Base-by-base conservation (phyloP, 2,797 vertebrate genomes). In the Iguana delicatissima region DNA sequence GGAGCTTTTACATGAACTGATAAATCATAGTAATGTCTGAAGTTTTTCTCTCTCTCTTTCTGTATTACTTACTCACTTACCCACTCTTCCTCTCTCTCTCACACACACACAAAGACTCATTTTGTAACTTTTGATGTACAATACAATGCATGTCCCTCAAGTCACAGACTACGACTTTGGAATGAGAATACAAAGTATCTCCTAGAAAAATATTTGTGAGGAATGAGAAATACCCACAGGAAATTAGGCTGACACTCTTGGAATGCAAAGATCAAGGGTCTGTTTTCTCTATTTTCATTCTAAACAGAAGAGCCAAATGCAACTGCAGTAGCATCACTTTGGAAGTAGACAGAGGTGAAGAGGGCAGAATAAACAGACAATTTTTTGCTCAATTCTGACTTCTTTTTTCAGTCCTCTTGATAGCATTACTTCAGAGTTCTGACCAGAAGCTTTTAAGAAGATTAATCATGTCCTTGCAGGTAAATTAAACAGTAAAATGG, bases 281-380 rank as follows among this genome's bases (percentile, higher is more conserved):
- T 95, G 86, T 92, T 95, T 96, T 93, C 94, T 94, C 59, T 96
- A 93, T 91, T 93, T 93, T 92, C 91, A 93, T 89, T 95, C 92
- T 93, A 96, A 96, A 96, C 91, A 95, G 93, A 84, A 92, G 55
- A 92, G 85, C 32, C 50, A 74, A 86, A 90, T 93, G 91, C 93
- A 95, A 94, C 0, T 94, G 90, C 81, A 93, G 87, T 92, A 92
- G 86, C 91, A 92, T 93, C 90, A 46, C 82, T 92, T 32, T 82
- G 29, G 89, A 93, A 93, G 81, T 74, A 55, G 77, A 83, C 89
- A 12, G 5, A 20, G 94, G 90, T 92, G 86, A 88, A 85, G 93
- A 95, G 91, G 92, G 86, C 88, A 86, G 64, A 59, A 79, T 29
- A 29, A 62, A 90, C 5, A 93, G 67, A 94, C 62, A 76, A 50